Evolutionary conservation across 1,140 invertebrate species (phyloP), one percentile per base, ranked within the genome.

Genomic region (Nymphalis io): DNA sequence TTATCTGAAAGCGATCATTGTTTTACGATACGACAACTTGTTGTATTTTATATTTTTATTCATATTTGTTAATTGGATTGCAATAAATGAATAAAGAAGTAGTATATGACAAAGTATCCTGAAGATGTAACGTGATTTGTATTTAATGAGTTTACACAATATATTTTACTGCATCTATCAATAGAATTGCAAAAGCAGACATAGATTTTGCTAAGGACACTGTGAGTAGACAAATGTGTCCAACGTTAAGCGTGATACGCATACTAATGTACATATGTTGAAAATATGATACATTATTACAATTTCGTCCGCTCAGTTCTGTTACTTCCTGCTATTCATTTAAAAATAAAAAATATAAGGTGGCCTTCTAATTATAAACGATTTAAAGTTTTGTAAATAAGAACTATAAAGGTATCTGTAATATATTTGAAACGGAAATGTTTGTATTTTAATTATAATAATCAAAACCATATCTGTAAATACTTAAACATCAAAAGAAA

Each of bases 151-250:
- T 55, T 55, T 55, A 12, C 51, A 55, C 12, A 55, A 27, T 20
- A 12, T 27, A 21, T 13, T 23, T 55, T 55, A n/a, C 15, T 55
- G 51, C 3, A 27, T 55, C 51, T 55, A 55, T 55, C 51, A 55
- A 55, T 27, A 55, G 46, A 42, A 60, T 67, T 67, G 57, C 65
- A 67, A 67, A 67, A 67, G 42, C 57, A 38, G 38, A n/a, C 33
- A 57, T 66, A 59, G 21, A 66, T 15, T 67, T 18, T 57, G 57
- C 65, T 67, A 60, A 67, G 57, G 65, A 67, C 65, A 55, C n/a
- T 18, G 51, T 23, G 33, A 39, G 40, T 58, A 44, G 58, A 60
- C 57, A 38, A 57, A 65, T 38, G 44, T 44, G 65, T 60, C 46
- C 65, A 60, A 11, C 33, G 40, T 33, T 42, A 18, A 42, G 0